Evolutionary conservation across 2,888 invertebrate genomes (phyloP).

Genomic region (Pachydiplax longipennis): DNA sequence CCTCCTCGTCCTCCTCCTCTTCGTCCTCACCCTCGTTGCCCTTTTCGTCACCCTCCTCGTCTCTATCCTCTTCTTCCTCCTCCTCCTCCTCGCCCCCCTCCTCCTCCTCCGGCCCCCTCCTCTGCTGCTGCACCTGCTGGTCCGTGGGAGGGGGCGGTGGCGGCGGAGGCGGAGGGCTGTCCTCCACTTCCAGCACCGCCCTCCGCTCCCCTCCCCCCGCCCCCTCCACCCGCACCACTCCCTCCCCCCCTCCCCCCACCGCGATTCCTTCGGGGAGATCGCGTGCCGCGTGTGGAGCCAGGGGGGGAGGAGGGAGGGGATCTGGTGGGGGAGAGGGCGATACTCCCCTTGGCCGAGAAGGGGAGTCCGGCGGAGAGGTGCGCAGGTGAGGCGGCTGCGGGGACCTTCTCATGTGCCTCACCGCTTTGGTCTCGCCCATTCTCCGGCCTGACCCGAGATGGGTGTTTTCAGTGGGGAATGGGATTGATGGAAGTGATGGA

Average conservation of each 20-base stretch:
- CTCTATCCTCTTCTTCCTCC: constrained; percentile 44
- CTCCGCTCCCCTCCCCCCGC: constrained; percentile 13
- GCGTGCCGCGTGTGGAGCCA: constrained; percentile 17
- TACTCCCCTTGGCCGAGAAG: constrained; percentile 5
- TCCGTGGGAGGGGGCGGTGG: not conserved
- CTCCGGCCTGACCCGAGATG: constrained; percentile 2
- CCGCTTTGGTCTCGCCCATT: constrained; percentile 47
- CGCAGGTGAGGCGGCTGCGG: constrained; percentile 34
- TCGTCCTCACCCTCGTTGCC: constrained; percentile 39
- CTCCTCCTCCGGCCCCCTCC: constrained; percentile 5
- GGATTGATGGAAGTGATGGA: not conserved
- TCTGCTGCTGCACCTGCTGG: not conserved
- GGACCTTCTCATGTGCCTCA: constrained; percentile 47
- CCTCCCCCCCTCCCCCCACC: constrained; percentile 12
- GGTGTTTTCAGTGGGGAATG: not conserved
- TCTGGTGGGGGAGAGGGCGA: constrained; percentile 31
- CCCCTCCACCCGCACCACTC: not conserved
- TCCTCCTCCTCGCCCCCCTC: constrained; percentile 10
- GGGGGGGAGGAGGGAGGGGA: constrained; percentile 16
- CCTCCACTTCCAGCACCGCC: constrained; percentile 35
- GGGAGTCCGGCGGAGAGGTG: constrained; percentile 33
- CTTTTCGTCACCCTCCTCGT: constrained; percentile 37
- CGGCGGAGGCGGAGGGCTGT: constrained; percentile 14
- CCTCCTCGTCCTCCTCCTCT: constrained; percentile 17
- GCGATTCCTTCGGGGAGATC: constrained; percentile 17